Evolutionary conservation across 2,113 vertebrate genomes (phyloP), one percentile per base, ranked within the genome.

Genomic region (Phylloscopus whistleri): DNA sequence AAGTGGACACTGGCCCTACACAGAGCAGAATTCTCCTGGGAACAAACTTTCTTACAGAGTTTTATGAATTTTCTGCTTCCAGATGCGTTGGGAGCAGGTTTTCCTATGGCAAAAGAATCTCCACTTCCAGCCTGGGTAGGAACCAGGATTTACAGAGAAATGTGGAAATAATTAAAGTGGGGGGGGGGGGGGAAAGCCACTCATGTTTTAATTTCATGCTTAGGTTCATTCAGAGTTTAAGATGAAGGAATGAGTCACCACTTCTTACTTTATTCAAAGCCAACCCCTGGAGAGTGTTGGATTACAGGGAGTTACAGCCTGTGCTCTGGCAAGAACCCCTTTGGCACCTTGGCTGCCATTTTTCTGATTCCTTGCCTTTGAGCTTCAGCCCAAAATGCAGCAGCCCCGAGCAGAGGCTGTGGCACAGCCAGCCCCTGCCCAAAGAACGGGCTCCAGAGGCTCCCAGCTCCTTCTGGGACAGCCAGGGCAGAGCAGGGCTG

Each of bases 211-310:
- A 96, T 96, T 97, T 80, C 75, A 46, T 67, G 72, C 72, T 59
- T 44, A 84, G 75, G 87, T 96, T 97, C 85, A 92, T 92, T 94
- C 79, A 93, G 79, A 97, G 92, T 93, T 93, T 88, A 78, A 83
- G 85, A 84, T 11, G 82, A 70, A 90, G 72, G 39, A 13, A 59
- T 96, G 92, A 94, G 16, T 95, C 93, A 95, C 52, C 83, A 92
- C 63, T 60, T 92, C 72, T 68, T 68, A 73, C 82, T 87, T 91
- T 87, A 67, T 19, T 60, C 72, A 48, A 52, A 9, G 67, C 39
- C 85, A 90, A 0, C 35, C 68, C 70, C 82, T 87, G 48, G 82
- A 58, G 72, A 81, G 60, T 0, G 11, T 60, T 52, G 3, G 64
- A 77, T 93, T 77, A 7, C 90, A 70, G 5, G 6, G 44, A 80